Base-by-base conservation (phyloP, 2,888 invertebrate species). In the Macrophya alboannulata region DNA sequence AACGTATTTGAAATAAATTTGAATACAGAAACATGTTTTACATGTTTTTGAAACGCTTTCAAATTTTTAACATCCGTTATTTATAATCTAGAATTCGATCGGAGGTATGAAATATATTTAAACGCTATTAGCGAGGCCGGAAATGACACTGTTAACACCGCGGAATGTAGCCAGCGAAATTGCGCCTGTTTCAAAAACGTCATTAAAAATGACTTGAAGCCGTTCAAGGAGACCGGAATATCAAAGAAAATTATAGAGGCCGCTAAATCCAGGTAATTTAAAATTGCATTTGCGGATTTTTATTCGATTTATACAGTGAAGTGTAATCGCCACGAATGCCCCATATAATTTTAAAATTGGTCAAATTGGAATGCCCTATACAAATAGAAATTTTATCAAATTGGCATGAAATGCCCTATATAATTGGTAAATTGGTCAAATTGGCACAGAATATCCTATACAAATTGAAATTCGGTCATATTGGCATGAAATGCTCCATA, bases 151-250 rank as follows among this genome's bases (percentile, higher is more conserved):
- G 71, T n/a, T 21, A 45, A 45, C 55, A 12, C 12, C 9, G 37
- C 17, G 2, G 31, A 55, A 55, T 51, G 51, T 55, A 55, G 55
- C 45, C 45, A 51, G 5, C 17, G 12, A 12, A 95, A 95, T 88
- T 97, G 97, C 91, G 95, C 94, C 81, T 97, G 97, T 90, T 95
- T 96, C 91, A 92, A 93, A 85, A 92, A 94, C 89, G 95, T 97
- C 8, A 96, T 98, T 85, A 93, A 95, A 15, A 93, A 95, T 43
- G 98, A 98, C 93, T 94, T 99, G 84, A 93, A 93, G 84, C 95
- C 96, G 8, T 99, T 97, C 93, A 94, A 95, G 88, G 94, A 95
- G 89, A 91, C 92, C 72, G 98, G 98, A 71, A 97, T 99, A 86
- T 95, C 95, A 0, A 94, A 95, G 89, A 94, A 96, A 87, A 94